A percentile compares a stretch with the other conserved stretches of the same genome.
Evolutionary conservation across 2,888 invertebrate genomes (phyloP).

Genomic region (Cybosia mesomella): DNA sequence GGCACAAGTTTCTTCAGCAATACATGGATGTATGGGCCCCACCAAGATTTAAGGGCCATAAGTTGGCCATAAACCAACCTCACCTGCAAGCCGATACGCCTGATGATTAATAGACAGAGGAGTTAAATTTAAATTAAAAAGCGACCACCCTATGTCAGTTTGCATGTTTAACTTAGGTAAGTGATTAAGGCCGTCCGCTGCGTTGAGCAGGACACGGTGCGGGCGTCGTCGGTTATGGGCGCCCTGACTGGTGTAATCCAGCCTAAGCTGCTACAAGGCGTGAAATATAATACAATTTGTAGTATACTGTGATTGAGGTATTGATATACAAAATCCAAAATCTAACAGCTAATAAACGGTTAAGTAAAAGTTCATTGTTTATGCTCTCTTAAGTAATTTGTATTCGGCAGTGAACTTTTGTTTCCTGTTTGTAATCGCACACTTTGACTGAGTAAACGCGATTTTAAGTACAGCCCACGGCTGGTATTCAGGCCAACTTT

Average conservation of each 20-base stretch:
- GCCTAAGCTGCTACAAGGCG: background rate
- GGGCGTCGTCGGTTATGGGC: too few relatives aligned
- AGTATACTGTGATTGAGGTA: background rate
- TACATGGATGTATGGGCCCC: background rate
- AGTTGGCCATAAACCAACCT: too few relatives aligned
- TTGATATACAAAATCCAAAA: background rate
- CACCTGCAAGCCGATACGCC: too few relatives aligned
- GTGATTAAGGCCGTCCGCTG: too few relatives aligned
- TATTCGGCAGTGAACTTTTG: constrained; percentile 36
- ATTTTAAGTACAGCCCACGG: constrained; percentile 39
- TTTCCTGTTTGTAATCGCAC: constrained; percentile 40
- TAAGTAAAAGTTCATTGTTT: constrained; percentile 18
- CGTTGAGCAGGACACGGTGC: too few relatives aligned
- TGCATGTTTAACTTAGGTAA: too few relatives aligned
- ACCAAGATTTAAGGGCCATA: too few relatives aligned
- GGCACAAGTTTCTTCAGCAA: background rate
- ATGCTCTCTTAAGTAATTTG: constrained; percentile 27
- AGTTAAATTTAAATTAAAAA: too few relatives aligned
- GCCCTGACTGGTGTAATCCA: too few relatives aligned
- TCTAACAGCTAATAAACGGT: background rate
- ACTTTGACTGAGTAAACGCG: constrained; percentile 38
- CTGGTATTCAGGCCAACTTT: constrained; percentile 34
- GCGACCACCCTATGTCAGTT: too few relatives aligned
- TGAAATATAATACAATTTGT: background rate
- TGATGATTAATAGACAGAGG: too few relatives aligned